Conservation (phyloP, 2,888 invertebrate species). For the Anoplius nigerrimus region DNA sequence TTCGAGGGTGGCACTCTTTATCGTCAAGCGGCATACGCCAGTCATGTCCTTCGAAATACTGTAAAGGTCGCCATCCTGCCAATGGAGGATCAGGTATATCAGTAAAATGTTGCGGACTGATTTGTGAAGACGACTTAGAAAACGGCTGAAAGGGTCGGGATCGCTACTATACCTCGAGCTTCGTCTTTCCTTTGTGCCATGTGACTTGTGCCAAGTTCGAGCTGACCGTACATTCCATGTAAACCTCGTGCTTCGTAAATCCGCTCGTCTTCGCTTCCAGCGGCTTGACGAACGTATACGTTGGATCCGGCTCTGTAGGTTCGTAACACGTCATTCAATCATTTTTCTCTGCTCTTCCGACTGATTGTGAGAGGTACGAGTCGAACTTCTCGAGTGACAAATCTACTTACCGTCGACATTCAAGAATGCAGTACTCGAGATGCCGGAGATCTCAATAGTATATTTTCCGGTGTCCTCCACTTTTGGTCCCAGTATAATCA, state of each 20-base stretch:
- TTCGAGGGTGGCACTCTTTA: conserved; percentile 88
- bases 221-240: conserved; percentile 95
- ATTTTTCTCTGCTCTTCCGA: too few species aligned
- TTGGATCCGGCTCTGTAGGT: conserved; percentile 93
- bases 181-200: conserved; percentile 91
- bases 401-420: conserved; percentile 87
- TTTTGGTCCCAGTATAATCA: conserved; percentile 93
- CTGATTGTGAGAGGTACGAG: neutral
- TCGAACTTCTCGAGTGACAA: neutral
- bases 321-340: too few species aligned
- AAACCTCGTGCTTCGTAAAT: conserved; percentile 91
- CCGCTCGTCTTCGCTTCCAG: conserved; percentile 93
- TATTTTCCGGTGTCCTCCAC: conserved; percentile 98
- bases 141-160: too few species aligned
- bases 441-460: conserved; percentile 94
- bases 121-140: too few species aligned
- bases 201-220: conserved; percentile 95
- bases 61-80: conserved; percentile 86
- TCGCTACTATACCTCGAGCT: conserved; percentile 77
- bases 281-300: conserved; percentile 93
- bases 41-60: conserved; percentile 94
- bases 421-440: conserved; percentile 91
- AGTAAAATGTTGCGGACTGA: too few species aligned
- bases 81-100: too few species aligned
- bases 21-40: conserved; percentile 91